Conservation (phyloP, 2,888 invertebrate species). For the Drosophila prostipennis region DNA sequence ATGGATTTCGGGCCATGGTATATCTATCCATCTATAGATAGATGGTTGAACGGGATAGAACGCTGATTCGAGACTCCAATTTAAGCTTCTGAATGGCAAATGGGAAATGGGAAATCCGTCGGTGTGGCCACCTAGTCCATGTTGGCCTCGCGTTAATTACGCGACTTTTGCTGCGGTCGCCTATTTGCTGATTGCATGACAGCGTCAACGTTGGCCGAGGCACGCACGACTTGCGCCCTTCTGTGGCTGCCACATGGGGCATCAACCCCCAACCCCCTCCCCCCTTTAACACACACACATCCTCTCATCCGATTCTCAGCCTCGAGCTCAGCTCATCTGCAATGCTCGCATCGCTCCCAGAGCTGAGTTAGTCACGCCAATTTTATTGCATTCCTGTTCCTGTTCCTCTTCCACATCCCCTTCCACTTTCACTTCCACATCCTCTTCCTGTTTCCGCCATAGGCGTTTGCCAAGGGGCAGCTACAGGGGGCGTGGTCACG, state of each 20-base stretch:
- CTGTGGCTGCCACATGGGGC: conserved; percentile 22
- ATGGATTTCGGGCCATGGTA: neutral
- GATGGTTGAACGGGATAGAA: neutral
- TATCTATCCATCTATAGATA: neutral
- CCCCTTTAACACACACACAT: neutral
- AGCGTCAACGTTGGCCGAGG: conserved; percentile 42
- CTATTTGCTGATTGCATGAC: conserved; percentile 74
- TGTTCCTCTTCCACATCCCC: conserved; percentile 1
- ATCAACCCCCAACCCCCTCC: neutral
- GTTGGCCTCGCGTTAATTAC: conserved; percentile 70
- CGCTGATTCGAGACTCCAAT: conserved; percentile 42
- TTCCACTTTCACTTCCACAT: neutral
- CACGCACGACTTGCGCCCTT: conserved; percentile 65
- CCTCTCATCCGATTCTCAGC: conserved; percentile 16
- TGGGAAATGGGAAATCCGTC: conserved; percentile 11
- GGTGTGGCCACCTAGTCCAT: conserved; percentile 17
- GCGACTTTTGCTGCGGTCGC: conserved; percentile 78
- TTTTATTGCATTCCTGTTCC: conserved; percentile 68
- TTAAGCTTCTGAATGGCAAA: conserved; percentile 42
- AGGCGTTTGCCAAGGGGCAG: conserved; percentile 14
- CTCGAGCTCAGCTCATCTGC: conserved; percentile 34
- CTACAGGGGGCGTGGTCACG: conserved; percentile 27
- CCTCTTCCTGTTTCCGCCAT: conserved; percentile 11
- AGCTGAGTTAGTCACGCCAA: conserved; percentile 70
- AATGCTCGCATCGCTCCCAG: conserved; percentile 37